Base-by-base conservation (phyloP, 2,113 vertebrate genomes). In the Gallinago undulata region DNA sequence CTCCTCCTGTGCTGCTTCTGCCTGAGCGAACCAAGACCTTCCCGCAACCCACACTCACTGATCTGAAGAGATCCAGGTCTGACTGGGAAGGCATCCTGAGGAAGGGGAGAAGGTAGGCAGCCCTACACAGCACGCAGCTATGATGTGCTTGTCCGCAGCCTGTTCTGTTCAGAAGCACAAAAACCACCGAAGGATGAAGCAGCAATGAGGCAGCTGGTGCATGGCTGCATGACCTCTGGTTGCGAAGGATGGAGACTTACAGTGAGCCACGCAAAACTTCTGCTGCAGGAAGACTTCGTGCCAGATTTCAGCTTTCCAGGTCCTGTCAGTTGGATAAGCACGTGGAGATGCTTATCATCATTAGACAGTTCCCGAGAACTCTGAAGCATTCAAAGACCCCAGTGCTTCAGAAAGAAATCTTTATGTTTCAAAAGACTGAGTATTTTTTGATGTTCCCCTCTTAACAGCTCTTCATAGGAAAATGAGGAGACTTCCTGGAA, bases 201-300 rank as follows among this genome's bases (percentile, higher is more conserved):
- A 63, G 23, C 15, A 59, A 2, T 28, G 70, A 66, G 39, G 43
- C 83, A 69, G n/a, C 0, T 1, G 60, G 48, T 25, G 56, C 33
- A 18, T 9, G 35, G 72, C 76, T 87, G 56, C 37, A 2, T 37
- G 33, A 64, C 39, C 35, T 78, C 56, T 0, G 0, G 2, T 28
- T 72, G 64, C 10, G 1, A 56, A 63, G 57, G 69, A 84, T 35
- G 35, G 15, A 57, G 51, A 15, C 16, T 13, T 62, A 35, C 43
- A 53, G 39, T 11, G 39, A 57, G 33, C 57, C 28, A 12, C 1
- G 0, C 53, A 59, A 75, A 91, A 59, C 14, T 68, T n/a, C n/a
- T 94, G 60, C 37, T 47, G 57, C 41, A 57, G 67, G 67, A 68
- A 27, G 35, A 73, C 62, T 91, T 81, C 1, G 21, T 80, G 59